Conservation (phyloP, 2,113 vertebrate genomes). For the Hyperopisus bebe region DNA sequence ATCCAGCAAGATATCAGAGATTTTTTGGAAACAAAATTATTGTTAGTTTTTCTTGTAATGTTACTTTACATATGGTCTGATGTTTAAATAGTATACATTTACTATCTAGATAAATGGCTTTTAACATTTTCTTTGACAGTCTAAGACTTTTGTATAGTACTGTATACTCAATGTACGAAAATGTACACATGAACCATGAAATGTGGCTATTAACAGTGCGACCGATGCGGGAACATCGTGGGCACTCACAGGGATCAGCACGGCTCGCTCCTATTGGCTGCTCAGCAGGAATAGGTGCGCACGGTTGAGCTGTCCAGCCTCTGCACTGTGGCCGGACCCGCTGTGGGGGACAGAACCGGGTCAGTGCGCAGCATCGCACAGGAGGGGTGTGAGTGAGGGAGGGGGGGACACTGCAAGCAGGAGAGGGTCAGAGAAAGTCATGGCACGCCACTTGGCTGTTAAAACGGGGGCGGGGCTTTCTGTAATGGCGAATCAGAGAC, state of each 20-base stretch:
- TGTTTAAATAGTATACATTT: neutral
- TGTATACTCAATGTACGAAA: neutral
- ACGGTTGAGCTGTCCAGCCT: conserved; percentile 97
- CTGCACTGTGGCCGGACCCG: conserved; percentile 84
- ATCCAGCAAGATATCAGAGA: neutral
- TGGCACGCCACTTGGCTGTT: neutral
- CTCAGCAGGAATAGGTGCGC: conserved; percentile 99
- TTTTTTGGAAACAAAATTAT: neutral
- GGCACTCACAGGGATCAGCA: conserved; percentile 63
- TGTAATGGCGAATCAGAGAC: neutral
- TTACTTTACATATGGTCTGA: neutral
- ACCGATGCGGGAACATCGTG: neutral
- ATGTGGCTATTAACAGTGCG: neutral
- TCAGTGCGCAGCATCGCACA: neutral
- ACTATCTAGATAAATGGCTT: neutral
- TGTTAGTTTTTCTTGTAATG: neutral
- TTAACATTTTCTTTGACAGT: neutral
- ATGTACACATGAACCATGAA: neutral
- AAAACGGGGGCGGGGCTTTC: neutral
- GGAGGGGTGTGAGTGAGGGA: neutral
- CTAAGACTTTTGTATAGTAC: neutral
- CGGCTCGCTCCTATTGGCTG: conserved; percentile 67
- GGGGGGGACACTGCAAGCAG: neutral
- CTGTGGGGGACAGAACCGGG: conserved; percentile 62
- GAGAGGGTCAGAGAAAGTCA: neutral